Evolutionary conservation across 2,113 vertebrate species (phyloP), one percentile per base, ranked within the genome.

Genomic region (Addax nasomaculatus): DNA sequence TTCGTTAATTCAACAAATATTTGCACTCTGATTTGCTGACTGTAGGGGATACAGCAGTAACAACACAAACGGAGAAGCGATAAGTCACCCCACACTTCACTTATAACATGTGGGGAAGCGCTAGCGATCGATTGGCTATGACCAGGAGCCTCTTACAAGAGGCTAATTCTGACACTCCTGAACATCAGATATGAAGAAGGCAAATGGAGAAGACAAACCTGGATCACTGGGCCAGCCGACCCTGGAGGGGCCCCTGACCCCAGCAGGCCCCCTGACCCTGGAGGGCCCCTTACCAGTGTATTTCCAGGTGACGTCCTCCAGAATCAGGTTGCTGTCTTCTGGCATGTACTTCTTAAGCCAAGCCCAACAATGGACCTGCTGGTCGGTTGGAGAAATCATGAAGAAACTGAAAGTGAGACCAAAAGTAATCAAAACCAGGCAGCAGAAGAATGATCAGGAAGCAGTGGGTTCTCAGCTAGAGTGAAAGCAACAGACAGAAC

Each of bases 251-350:
- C 45, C 60, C 60, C 60, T 78, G 33, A 70, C 19, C n/a, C 55
- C 30, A 58, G 57, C 4, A 27, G 9, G 25, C 27, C 45, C 57
- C 29, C 60, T 78, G 33, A 60, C 19, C 49, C 51, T 29, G 58
- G 14, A 12, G 39, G 9, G 25, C 25, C 43, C 84, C 97, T 97
- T 92, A 99, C 99, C 99, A 0, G 99, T 99, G 97, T 99, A 99
- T 87, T 99, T 99, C 99, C 99, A 99, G 98, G 99, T 99, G 92
- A 99, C 99, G 0, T 99, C 99, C 98, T 99, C 99, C 90, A 99
- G 90, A 83, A 99, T 98, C 96, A 99, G 98, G 95, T 98, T 99
- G 95, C 99, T 99, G 95, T 99, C 99, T 9, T 92, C 98, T 0
- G 99, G 99, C 99, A 99, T 99, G 98, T 98, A 99, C 62, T 99